phyloP scores from a whole-genome alignment of 2,888 invertebrate species.

The Protonemura montana region DNA sequence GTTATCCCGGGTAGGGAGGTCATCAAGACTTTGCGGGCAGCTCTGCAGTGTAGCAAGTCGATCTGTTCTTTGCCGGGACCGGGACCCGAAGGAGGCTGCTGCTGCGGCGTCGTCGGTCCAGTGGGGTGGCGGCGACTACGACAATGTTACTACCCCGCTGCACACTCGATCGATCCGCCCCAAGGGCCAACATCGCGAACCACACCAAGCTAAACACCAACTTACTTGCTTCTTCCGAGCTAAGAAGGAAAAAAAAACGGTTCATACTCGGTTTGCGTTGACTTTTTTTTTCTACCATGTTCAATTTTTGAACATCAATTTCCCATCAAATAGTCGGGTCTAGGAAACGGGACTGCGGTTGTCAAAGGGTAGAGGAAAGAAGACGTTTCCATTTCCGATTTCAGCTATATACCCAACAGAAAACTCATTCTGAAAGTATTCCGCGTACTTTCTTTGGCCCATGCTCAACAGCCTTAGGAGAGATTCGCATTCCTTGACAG shows the following conservation, averaged over 20 bases:
- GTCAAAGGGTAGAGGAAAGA: conserved; percentile 31
- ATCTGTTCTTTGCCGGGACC: background rate
- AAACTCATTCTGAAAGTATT: conserved; percentile 31
- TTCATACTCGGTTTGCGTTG: conserved; percentile 9
- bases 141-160: background rate
- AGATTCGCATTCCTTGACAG: conserved; percentile 19
- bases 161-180: conserved; percentile 32
- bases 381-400: conserved; percentile 35
- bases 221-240: conserved; percentile 14
- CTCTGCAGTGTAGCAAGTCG: background rate
- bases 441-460: conserved; percentile 13
- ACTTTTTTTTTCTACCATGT: background rate
- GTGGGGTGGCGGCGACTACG: background rate
- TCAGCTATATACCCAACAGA: background rate
- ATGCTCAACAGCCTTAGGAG: background rate
- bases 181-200: background rate
- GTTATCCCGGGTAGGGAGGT: background rate
- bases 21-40: background rate
- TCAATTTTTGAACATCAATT: conserved; percentile 36
- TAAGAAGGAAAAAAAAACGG: background rate
- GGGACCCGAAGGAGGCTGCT: background rate
- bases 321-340: conserved; percentile 30
- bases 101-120: background rate
- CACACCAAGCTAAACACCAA: background rate
- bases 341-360: conserved; percentile 1